phyloP scores from a whole-genome alignment of 2,888 invertebrate species.

The Amphipoea oculea region DNA sequence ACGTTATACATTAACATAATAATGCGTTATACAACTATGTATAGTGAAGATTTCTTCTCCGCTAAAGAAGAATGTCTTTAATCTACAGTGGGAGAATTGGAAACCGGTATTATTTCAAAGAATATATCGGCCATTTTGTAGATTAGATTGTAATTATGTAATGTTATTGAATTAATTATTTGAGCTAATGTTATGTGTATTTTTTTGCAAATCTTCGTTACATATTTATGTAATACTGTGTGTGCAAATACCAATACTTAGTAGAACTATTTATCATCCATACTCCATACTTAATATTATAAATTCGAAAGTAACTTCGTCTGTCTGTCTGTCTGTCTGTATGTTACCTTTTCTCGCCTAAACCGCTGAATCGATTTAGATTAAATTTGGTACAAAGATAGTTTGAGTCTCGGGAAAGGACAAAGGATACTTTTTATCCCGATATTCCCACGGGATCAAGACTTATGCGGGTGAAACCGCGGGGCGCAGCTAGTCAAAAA shows the following conservation, averaged over 20 bases:
- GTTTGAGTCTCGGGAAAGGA: no score
- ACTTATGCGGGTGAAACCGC: no score
- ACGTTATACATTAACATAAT: slow-evolving; percentile 34
- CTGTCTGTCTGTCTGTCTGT: no score
- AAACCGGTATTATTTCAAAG: background rate
- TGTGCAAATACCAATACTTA: background rate
- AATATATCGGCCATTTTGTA: slow-evolving; percentile 36
- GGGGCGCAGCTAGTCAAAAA: no score
- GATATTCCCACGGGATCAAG: no score
- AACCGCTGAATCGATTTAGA: no score
- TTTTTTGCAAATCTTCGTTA: background rate
- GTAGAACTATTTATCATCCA: no score
- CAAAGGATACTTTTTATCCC: no score
- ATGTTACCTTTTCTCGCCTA: no score
- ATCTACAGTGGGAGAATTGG: background rate
- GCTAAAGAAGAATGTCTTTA: background rate
- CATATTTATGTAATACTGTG: background rate
- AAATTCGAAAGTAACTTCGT: no score
- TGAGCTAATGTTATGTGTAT: background rate
- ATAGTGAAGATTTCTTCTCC: background rate
- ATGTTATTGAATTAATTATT: slow-evolving; percentile 13
- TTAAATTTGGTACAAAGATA: no score
- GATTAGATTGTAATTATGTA: slow-evolving; percentile 21
- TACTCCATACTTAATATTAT: no score
- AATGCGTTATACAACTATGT: slow-evolving; percentile 35